phyloP scores from a whole-genome alignment of 2,888 invertebrate species.

The Heliconius aoede region DNA sequence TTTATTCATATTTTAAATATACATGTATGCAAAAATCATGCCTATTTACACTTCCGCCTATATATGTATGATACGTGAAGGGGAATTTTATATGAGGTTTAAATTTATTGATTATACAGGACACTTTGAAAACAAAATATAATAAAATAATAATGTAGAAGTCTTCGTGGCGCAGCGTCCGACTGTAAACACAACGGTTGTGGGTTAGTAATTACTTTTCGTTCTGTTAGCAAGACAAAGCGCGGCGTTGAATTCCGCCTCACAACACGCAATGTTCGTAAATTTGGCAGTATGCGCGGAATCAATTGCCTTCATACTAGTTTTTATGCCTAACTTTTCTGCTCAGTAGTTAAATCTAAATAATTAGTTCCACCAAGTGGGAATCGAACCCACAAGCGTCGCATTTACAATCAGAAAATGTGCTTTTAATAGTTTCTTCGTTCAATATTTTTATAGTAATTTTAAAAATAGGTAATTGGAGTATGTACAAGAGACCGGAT shows the following conservation, averaged over 20 bases:
- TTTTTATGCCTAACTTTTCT: no score
- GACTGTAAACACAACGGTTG: background rate
- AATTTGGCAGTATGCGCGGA: no score
- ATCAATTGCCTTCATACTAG: no score
- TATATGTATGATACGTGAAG: background rate
- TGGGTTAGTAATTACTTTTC: background rate
- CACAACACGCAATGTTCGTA: no score
- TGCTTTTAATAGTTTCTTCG: background rate
- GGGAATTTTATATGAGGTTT: constrained; percentile 15
- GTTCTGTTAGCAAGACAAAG: background rate
- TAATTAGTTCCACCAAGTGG: background rate
- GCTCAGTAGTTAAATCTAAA: no score
- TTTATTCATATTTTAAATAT: background rate
- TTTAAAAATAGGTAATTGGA: no score
- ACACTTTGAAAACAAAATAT: background rate
- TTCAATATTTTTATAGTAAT: background rate
- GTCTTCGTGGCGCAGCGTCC: background rate
- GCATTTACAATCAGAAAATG: background rate
- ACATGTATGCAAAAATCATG: background rate
- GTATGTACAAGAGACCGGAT: no score
- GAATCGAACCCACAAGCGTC: background rate
- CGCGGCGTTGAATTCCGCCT: no score
- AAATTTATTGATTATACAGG: constrained; percentile 4
- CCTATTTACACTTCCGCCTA: background rate
- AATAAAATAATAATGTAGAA: background rate